A percentile compares a stretch with the other conserved stretches of the same genome.
These are phyloP conservation scores for Pseudotriccus pelzelni DNA, from an alignment of 2,797 vertebrate genomes.

Conservation along the genomic window DNA sequence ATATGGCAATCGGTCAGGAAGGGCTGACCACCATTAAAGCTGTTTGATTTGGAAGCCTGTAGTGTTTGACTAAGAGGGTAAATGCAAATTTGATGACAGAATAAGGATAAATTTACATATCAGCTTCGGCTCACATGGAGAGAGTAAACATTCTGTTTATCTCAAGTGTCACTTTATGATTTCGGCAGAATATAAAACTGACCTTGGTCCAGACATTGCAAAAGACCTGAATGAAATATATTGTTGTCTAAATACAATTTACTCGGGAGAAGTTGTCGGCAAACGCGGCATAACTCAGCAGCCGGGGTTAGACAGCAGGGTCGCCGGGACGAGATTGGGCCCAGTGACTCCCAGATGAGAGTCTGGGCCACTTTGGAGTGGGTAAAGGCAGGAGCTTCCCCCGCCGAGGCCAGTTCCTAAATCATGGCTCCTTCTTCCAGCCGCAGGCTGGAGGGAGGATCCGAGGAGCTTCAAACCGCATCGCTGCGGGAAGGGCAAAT, in stretches of 20 bases:
- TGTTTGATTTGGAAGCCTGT: slow-evolving; percentile 99
- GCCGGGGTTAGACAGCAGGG: slow-evolving; percentile 78
- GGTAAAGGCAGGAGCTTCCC: neutral
- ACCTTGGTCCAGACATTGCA: slow-evolving; percentile 93
- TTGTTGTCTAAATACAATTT: slow-evolving; percentile 90
- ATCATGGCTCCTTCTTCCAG: neutral
- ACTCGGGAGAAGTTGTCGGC: slow-evolving; percentile 90
- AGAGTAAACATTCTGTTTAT: slow-evolving; percentile 99
- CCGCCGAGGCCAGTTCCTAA: neutral
- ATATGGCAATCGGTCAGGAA: slow-evolving; percentile 97
- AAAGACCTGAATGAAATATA: slow-evolving; percentile 92
- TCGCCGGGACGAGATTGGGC: slow-evolving; percentile 59
- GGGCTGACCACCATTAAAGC: slow-evolving; percentile 97
- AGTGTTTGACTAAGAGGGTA: slow-evolving; percentile 99
- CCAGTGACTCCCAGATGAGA: slow-evolving; percentile 52
- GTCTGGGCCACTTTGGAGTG: neutral
- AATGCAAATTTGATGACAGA: slow-evolving; percentile 99
- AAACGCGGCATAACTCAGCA: slow-evolving; percentile 82
- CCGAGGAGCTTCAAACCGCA: rapidly evolving
- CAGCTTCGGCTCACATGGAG: slow-evolving; percentile 97
- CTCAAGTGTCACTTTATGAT: slow-evolving; percentile 99
- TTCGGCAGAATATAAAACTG: slow-evolving; percentile 98
- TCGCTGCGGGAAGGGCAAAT: neutral
- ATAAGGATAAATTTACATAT: slow-evolving; percentile 99
- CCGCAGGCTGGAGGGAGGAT: neutral